Evolutionary conservation across 2,888 invertebrate species (phyloP).

Genomic region (Tribolium freemani): DNA sequence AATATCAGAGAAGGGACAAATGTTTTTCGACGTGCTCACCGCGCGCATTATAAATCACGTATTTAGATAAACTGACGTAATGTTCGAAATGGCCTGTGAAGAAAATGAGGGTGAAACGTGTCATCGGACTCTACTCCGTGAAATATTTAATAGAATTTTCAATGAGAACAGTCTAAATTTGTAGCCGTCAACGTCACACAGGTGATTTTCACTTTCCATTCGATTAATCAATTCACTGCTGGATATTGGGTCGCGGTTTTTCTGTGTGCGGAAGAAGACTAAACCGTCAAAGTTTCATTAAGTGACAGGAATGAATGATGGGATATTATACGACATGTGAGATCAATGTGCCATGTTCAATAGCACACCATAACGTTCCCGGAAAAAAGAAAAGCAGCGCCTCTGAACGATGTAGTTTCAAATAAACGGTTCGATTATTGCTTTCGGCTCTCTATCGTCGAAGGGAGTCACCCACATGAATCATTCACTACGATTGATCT

Average conservation of each 20-base stretch:
- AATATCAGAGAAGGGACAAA: not conserved
- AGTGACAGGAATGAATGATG: slow-evolving; percentile 31
- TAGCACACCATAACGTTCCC: slow-evolving; percentile 36
- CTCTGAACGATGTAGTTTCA: slow-evolving; percentile 52
- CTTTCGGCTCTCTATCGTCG: slow-evolving; percentile 46
- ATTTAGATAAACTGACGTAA: slow-evolving; percentile 50
- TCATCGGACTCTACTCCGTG: slow-evolving; percentile 45
- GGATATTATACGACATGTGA: slow-evolving; percentile 34
- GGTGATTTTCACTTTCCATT: slow-evolving; percentile 47
- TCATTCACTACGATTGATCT: slow-evolving; percentile 56
- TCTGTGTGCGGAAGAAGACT: not conserved
- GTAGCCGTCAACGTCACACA: slow-evolving; percentile 46
- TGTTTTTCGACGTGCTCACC: not conserved
- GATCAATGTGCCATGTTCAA: slow-evolving; percentile 42
- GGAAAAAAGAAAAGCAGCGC: slow-evolving; percentile 44
- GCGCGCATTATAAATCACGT: slow-evolving; percentile 51
- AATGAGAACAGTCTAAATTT: slow-evolving; percentile 47
- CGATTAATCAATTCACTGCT: slow-evolving; percentile 34
- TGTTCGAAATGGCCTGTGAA: slow-evolving; percentile 50
- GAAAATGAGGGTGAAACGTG: slow-evolving; percentile 49
- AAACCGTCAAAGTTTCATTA: slow-evolving; percentile 20
- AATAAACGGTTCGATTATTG: slow-evolving; percentile 57
- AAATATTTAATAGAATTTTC: slow-evolving; percentile 51
- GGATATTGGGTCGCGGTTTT: slow-evolving; percentile 31
- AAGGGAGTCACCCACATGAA: slow-evolving; percentile 52